These are phyloP conservation scores for Drosophila tristis DNA, from an alignment of 1,140 invertebrate species.

Conservation along the genomic window DNA sequence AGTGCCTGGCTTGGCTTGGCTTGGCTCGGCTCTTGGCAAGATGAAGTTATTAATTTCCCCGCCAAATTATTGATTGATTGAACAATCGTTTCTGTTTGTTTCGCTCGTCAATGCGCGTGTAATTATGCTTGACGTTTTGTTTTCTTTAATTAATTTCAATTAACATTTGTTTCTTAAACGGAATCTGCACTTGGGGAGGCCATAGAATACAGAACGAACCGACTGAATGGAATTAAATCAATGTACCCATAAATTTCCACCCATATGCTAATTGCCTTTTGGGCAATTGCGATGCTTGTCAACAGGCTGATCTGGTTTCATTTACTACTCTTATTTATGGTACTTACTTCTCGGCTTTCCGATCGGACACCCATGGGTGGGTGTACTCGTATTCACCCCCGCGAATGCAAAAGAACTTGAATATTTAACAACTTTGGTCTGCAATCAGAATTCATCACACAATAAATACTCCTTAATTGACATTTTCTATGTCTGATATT, in stretches of 20 bases:
- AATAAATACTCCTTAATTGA: slow-evolving; percentile 34
- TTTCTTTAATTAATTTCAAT: slow-evolving; percentile 40
- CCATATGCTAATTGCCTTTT: slow-evolving; percentile 63
- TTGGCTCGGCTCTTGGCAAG: background rate
- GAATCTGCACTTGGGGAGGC: slow-evolving; percentile 31
- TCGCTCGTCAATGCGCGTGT: slow-evolving; percentile 39
- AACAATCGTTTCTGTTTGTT: slow-evolving; percentile 22
- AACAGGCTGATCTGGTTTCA: slow-evolving; percentile 63
- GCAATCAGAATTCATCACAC: background rate
- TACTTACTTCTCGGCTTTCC: too few species aligned
- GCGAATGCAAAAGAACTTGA: too few species aligned
- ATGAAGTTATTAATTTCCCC: slow-evolving; percentile 56
- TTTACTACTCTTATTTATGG: slow-evolving; percentile 49
- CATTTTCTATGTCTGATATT: slow-evolving; percentile 13
- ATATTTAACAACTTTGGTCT: too few species aligned
- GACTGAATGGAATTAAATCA: slow-evolving; percentile 58
- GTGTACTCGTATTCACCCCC: slow-evolving; percentile 10
- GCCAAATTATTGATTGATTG: slow-evolving; percentile 36
- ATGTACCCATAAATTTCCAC: slow-evolving; percentile 67
- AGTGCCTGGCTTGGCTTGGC: slow-evolving; percentile 11
- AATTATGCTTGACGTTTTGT: slow-evolving; percentile 51
- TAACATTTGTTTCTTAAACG: slow-evolving; percentile 22
- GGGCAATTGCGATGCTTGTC: slow-evolving; percentile 53
- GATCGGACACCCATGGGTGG: slow-evolving; percentile 24
- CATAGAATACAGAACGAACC: slow-evolving; percentile 30